Conservation (phyloP, 2,797 vertebrate species). For the Tadarida brasiliensis region DNA sequence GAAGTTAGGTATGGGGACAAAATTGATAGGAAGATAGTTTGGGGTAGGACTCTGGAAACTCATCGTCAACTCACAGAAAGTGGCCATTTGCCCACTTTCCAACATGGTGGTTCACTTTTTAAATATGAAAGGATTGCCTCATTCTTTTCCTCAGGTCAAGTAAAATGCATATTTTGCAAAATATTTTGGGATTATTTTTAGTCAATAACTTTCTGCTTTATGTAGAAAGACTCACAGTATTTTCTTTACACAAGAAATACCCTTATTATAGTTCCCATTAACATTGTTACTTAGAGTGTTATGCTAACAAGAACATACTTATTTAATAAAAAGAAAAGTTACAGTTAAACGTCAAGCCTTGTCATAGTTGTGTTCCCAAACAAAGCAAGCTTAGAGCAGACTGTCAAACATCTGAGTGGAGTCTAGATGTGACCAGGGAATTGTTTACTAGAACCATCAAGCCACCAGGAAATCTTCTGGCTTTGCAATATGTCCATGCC, state of each 20-base stretch:
- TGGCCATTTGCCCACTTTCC: neutral
- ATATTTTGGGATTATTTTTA: neutral
- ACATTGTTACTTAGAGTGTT: neutral
- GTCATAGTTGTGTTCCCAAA: constrained; percentile 75
- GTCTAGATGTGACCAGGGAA: constrained; percentile 79
- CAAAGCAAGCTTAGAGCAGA: constrained; percentile 78
- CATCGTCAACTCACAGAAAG: neutral
- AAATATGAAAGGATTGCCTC: neutral
- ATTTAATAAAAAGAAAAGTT: constrained; percentile 17
- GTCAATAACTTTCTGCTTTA: neutral
- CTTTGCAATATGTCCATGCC: constrained; percentile 78
- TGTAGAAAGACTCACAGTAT: neutral
- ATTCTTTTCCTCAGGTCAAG: neutral
- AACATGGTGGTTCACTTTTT: neutral
- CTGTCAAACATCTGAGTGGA: constrained; percentile 84
- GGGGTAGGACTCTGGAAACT: neutral
- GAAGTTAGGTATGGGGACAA: neutral
- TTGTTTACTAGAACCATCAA: constrained; percentile 73
- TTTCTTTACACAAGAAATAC: neutral
- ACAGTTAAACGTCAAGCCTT: constrained; percentile 59
- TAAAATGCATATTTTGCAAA: neutral
- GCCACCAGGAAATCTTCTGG: constrained; percentile 84
- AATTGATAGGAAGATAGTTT: neutral
- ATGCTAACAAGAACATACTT: neutral
- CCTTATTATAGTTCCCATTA: neutral